Percentiles rank a stretch among this genome's conserved stretches.
phyloP scores from a whole-genome alignment of 1,140 invertebrate genomes.

The Zaprionus africanus region DNA sequence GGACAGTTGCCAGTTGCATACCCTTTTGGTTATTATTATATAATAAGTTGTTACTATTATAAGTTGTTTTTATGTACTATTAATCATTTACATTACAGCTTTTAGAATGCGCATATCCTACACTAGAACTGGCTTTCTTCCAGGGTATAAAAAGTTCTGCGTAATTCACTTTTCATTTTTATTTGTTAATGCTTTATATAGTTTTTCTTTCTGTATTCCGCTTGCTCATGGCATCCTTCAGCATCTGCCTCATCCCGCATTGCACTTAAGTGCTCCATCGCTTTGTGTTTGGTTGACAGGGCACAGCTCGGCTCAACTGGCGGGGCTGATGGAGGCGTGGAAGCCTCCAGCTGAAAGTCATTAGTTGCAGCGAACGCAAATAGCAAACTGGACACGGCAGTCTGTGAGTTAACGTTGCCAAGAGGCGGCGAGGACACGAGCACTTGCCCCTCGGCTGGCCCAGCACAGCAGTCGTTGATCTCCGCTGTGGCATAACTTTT shows the following conservation, averaged over 20 bases:
- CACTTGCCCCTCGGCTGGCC: slow-evolving; percentile 3
- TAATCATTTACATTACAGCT: no score
- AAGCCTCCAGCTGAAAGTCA: slow-evolving; percentile 74
- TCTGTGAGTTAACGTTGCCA: neutral
- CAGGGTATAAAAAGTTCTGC: neutral
- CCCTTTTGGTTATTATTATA: neutral
- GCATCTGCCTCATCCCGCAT: slow-evolving; percentile 33
- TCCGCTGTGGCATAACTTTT: slow-evolving; percentile 31
- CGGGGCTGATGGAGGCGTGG: slow-evolving; percentile 21
- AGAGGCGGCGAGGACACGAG: slow-evolving; percentile 3
- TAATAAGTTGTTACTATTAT: no score
- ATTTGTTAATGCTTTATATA: slow-evolving; percentile 27
- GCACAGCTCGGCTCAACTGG: slow-evolving; percentile 6
- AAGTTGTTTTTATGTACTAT: no score
- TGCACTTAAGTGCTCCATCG: slow-evolving; percentile 72
- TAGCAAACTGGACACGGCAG: slow-evolving; percentile 36
- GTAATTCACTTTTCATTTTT: neutral
- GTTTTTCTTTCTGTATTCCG: slow-evolving; percentile 11
- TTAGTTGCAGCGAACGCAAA: slow-evolving; percentile 71
- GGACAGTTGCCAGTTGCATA: slow-evolving; percentile 31
- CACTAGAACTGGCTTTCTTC: neutral
- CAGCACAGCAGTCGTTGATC: slow-evolving; percentile 19
- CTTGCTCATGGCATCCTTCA: neutral
- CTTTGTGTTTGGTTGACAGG: slow-evolving; percentile 66
- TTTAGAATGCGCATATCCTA: neutral